Evolutionary conservation across 2,113 vertebrate species (phyloP), one percentile per base, ranked within the genome.

Genomic region (Epinephelus fuscoguttatus): DNA sequence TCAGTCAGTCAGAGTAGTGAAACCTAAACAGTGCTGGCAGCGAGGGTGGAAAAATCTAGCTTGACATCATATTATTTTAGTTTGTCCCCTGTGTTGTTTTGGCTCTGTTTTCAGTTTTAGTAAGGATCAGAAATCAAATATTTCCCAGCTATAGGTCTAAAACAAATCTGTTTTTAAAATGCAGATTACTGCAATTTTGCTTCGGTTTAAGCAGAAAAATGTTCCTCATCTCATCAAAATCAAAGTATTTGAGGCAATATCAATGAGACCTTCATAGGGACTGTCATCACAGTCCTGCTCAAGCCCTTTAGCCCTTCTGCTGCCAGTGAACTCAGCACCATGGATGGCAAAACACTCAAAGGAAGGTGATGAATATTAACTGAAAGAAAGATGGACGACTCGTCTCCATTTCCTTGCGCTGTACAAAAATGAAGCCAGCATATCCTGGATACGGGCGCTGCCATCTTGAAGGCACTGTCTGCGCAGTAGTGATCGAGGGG

Each of bases 1-100:
- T 47, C 70, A 67, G 63, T 64, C 61, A 89, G 50, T 19, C 78
- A 30, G 33, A 78, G 53, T 1, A 57, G 47, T 66, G 67, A 75
- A 37, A 30, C 2, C 3, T 47, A 33, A 68, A 47, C 64, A 21
- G 57, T 3, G 33, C 15, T 57, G 60, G 52, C 75, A 82, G 71
- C 6, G 14, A 64, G 15, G 15, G 50, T 55, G 75, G 37, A 37
- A 61, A 72, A 63, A n/a, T 56, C 21, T 4, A 53, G 33, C 49
- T 75, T 75, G 23, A 75, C 57, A 66, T 60, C 12, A 47, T 10
- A 45, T 71, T 8, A 14, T 66, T 40, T 37, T 12, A 17, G 61
- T 61, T 45, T 19, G 45, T 53, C 27, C 19, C 27, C 23, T 45
- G 37, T 49, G 23, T 50, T 57, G 11, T 55, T 71, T 13, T 52